Base-by-base conservation (phyloP, 2,113 vertebrate species). In the Passer montanus region DNA sequence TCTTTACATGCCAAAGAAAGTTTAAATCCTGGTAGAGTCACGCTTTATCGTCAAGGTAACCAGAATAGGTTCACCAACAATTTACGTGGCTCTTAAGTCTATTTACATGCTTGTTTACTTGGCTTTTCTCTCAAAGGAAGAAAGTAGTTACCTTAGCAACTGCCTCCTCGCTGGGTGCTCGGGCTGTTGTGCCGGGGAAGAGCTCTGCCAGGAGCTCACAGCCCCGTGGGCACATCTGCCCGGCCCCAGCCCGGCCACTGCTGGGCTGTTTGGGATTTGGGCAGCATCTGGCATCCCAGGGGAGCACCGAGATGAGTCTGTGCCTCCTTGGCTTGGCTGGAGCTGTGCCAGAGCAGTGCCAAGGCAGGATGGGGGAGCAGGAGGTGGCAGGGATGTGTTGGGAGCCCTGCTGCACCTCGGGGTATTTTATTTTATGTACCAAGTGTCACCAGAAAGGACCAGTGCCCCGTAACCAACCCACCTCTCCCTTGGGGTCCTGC, bases 41-140 rank as follows among this genome's bases (percentile, higher is more conserved):
- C 91, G 95, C 94, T 95, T 96, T 90, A 97, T 98, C 49, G 97
- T 97, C 97, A 98, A 98, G 97, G 97, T 98, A 98, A 98, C 96
- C 87, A 95, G 96, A 96, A 97, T 87, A 96, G 96, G 97, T 97
- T 98, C 97, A 89, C 97, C 96, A 96, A 96, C 92, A 96, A 98
- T 97, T 98, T 97, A 97, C 88, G 97, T 97, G 97, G 97, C 91
- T 95, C 97, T 92, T 56, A 97, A 96, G 95, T 97, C 96, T 94
- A 97, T 98, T 97, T 98, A 97, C 97, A 98, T 98, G 96, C 98
- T 98, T 98, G 97, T 97, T 98, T 98, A 98, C 97, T 97, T 95
- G 96, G 96, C 95, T 98, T 95, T 96, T 97, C 96, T 95, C 96
- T 94, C 89, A 22, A 89, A 97, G 92, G 91, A 96, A 96, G 86